Base-by-base conservation (phyloP, 2,888 invertebrate genomes). In the Julus scanicus region DNA sequence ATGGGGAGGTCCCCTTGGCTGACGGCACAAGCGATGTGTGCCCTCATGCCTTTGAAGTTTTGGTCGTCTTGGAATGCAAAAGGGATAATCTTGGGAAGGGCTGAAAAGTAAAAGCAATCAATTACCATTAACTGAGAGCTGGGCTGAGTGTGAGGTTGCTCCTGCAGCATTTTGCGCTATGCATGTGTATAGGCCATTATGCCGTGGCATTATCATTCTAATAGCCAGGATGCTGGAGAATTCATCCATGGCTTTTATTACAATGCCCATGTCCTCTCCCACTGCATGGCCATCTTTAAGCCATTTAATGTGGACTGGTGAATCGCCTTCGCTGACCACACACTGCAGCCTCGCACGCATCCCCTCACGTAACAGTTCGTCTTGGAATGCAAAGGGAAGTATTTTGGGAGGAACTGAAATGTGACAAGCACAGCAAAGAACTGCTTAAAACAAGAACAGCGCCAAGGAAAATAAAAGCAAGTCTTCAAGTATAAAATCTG, bases 341-440 rank as follows among this genome's bases (percentile, higher is more conserved):
- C 96, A 96, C 89, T 94, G 94, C 89, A 95, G 94, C 71, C 95
- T 95, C 71, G 95, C 95, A 93, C 95, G 94, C 91, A 96, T 95
- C 87, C 95, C 95, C 91, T 95, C 95, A 91, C 96, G 95, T n/a
- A 95, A 94, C 88, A 95, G 94, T 90, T 90, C 89, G 44, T 95
- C 94, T 90, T 95, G 96, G 94, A 96, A 96, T 94, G 94, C 94
- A 94, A 96, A 96, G 93, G 95, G 95, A 94, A 95, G 95, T 94
- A 96, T 95, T 94, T 95, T 95, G 93, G 95, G 96, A 93, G 96
- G 96, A 94, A 96, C 96, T 96, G 95, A 96, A 90, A 89, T 37
- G n/a, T 63, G 13, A 17, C 1, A 53, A 86, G 20, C 39, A 84
- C 84, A 84, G n/a, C n/a, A 84, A 84, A 13, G 17, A 6, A 44